A percentile compares a stretch with the other conserved stretches of the same genome.
These are phyloP conservation scores for Hypomecis punctinalis DNA, from an alignment of 2,888 invertebrate genomes.

Conservation along the genomic window DNA sequence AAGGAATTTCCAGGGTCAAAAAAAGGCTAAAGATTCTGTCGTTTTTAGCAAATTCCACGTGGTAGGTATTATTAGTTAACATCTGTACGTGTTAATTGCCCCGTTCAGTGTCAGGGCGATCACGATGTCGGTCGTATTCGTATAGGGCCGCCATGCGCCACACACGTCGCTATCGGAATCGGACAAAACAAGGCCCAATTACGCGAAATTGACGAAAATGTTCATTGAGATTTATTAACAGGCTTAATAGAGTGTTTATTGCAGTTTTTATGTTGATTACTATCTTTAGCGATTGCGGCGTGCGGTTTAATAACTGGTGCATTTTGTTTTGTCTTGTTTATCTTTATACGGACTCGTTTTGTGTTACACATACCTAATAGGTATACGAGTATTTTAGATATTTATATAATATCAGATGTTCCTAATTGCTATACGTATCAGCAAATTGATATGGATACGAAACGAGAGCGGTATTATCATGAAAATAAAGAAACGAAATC, in stretches of 20 bases:
- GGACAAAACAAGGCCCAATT: conserved; percentile 71
- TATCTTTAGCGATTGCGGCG: background rate
- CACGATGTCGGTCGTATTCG: conserved; percentile 62
- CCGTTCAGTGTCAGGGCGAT: conserved; percentile 68
- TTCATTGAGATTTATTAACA: conserved; percentile 67
- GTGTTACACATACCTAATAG: no score
- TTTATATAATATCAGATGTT: no score
- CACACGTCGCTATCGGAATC: conserved; percentile 59
- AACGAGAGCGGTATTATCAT: no score
- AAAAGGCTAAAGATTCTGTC: background rate
- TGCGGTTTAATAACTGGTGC: background rate
- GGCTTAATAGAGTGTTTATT: conserved; percentile 55
- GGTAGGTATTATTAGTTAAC: conserved; percentile 41
- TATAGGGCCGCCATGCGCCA: conserved; percentile 48
- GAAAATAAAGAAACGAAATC: no score
- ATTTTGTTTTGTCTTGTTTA: conserved; percentile 3
- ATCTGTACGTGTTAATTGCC: conserved; percentile 62
- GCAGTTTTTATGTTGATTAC: conserved; percentile 58
- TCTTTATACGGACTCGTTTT: no score
- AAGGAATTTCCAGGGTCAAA: no score
- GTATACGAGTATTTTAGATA: no score
- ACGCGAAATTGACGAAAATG: conserved; percentile 71
- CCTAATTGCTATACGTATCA: no score
- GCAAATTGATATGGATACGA: no score
- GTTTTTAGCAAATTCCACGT: background rate